Base-by-base conservation (phyloP, 2,888 invertebrate genomes). In the Pristionchus arcanus region DNA sequence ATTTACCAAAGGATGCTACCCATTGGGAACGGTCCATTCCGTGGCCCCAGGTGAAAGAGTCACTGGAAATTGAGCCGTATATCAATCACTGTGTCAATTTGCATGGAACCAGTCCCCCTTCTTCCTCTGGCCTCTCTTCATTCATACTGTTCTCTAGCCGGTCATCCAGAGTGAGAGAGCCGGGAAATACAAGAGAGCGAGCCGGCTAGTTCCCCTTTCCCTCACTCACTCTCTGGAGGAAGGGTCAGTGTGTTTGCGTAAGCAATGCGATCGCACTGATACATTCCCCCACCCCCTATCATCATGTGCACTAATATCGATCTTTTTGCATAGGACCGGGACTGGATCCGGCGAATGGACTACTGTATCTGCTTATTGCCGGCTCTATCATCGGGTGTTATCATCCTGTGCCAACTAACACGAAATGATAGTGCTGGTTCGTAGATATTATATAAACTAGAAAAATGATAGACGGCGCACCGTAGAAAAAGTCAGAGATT, bases 31-130 rank as follows among this genome's bases (percentile, higher is more conserved):
- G n/a, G n/a, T n/a, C n/a, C n/a, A n/a, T n/a, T n/a, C n/a, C n/a
- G n/a, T n/a, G 11, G 13, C 63, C n/a, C 63, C 63, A n/a, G 28
- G 68, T 15, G 25, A 63, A 28, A 15, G 0, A 28, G n/a, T 68
- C 42, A 49, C 42, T 13, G n/a, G 42, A 49, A 49, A 49, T 49
- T n/a, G 68, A 68, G 74, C 74, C 31, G 74, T 77, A 49, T 77
- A 77, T 77, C 77, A 77, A 77, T 77, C 77, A 77, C 77, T 42
- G 77, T 77, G 77, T 77, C 77, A 77, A 77, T 77, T 77, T 77
- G 77, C 77, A 77, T 77, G 77, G 77, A 77, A 77, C 77, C 77
- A 77, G 77, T 77, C 77, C 9, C 42, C 28, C 77, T 77, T 25
- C n/a, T 42, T 42, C 21, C 68, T 28, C 68, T 68, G 42, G 3